Percentiles rank a stretch among this genome's conserved stretches.
Evolutionary conservation across 2,888 invertebrate genomes (phyloP).

Genomic region (Dicycla oo): DNA sequence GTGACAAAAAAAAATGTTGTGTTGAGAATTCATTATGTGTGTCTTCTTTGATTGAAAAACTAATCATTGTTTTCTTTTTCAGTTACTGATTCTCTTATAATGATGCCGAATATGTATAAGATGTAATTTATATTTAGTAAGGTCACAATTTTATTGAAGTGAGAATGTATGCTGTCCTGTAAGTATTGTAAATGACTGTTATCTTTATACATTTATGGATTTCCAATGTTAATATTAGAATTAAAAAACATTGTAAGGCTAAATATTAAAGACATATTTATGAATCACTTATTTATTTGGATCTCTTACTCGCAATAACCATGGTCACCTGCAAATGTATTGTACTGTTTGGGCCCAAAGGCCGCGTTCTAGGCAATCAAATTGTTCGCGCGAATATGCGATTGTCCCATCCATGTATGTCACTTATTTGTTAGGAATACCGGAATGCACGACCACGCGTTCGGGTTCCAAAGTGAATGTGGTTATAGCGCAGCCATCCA

Average conservation of each 20-base stretch:
- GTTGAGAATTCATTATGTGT: neutral
- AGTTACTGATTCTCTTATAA: conserved; percentile 90
- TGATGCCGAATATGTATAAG: conserved; percentile 88
- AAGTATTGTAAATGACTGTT: conserved; percentile 55
- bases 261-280: conserved; percentile 61
- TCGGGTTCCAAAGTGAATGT: neutral
- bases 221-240: conserved; percentile 42
- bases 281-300: conserved; percentile 62
- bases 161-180: conserved; percentile 38
- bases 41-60: neutral
- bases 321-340: conserved; percentile 3
- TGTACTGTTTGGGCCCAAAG: neutral
- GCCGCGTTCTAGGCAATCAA: neutral
- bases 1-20: conserved; percentile 56
- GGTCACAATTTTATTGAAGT: conserved; percentile 35
- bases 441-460: no score
- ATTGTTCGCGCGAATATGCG: neutral
- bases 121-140: conserved; percentile 69
- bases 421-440: neutral
- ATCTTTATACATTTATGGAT: conserved; percentile 39
- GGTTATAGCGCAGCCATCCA: no score
- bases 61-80: conserved; percentile 71
- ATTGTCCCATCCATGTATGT: neutral
- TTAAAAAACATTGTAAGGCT: conserved; percentile 46
- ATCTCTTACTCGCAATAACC: conserved; percentile 43